phyloP scores from a whole-genome alignment of 2,113 vertebrate genomes.

The Sardina pilchardus region DNA sequence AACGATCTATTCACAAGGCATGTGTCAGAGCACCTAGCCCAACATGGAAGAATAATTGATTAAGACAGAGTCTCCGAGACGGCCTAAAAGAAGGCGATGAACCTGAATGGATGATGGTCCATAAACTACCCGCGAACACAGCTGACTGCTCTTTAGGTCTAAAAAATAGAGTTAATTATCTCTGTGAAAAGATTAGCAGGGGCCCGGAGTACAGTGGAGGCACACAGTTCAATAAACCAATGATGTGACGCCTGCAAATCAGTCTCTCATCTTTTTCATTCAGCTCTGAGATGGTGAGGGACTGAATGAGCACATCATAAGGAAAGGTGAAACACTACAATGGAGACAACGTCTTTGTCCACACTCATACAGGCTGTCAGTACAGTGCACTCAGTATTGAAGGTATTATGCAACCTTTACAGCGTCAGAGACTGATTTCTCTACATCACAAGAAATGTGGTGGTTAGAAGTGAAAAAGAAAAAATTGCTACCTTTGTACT shows the following conservation, averaged over 20 bases:
- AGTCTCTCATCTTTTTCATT: conserved; percentile 6
- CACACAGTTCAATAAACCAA: conserved; percentile 16
- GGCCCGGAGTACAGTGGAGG: background rate
- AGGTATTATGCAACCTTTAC: background rate
- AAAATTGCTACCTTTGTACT: background rate
- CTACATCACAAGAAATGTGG: background rate
- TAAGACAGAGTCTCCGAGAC: background rate
- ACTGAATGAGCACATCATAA: background rate
- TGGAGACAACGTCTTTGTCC: background rate
- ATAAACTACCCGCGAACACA: background rate
- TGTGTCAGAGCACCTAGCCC: background rate
- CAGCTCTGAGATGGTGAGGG: background rate
- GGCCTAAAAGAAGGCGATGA: background rate
- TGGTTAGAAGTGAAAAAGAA: background rate
- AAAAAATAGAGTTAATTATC: conserved; percentile 15
- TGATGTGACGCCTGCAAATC: conserved; percentile 5
- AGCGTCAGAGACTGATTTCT: background rate
- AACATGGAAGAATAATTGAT: background rate
- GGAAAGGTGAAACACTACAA: background rate
- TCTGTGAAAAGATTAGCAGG: background rate
- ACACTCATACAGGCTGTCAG: background rate
- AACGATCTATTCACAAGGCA: background rate
- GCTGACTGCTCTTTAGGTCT: conserved; percentile 5
- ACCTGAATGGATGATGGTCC: background rate
- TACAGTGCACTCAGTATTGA: background rate